A percentile compares a stretch with the other conserved stretches of the same genome.
Evolutionary conservation across 2,113 vertebrate species (phyloP).

Genomic region (Gopherus flavomarginatus): DNA sequence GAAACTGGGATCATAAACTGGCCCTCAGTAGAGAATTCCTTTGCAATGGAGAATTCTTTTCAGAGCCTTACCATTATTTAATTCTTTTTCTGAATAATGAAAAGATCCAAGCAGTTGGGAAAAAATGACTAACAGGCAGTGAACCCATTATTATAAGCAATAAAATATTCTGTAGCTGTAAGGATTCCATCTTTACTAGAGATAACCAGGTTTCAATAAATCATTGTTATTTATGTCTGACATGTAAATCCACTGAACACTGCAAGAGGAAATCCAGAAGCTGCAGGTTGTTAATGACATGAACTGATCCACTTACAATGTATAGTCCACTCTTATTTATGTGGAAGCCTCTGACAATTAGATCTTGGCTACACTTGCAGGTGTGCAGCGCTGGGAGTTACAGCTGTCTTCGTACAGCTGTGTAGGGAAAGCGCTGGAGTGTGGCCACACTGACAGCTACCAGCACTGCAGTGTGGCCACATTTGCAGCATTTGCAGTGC

Average conservation of each 20-base stretch:
- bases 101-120: conserved; percentile 5
- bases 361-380: too few species aligned
- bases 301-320: not conserved
- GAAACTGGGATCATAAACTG: conserved; percentile 13
- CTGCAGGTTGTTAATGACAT: not conserved
- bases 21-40: conserved; percentile 14
- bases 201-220: not conserved
- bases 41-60: conserved; percentile 38
- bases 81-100: conserved; percentile 42
- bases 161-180: conserved; percentile 13
- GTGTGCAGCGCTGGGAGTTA: too few species aligned
- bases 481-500: too few species aligned
- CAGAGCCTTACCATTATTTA: conserved; percentile 42
- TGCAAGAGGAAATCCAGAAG: conserved; percentile 24
- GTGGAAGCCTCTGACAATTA: not conserved
- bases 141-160: conserved; percentile 11
- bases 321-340: not conserved
- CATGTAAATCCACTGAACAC: not conserved
- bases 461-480: too few species aligned
- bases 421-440: too few species aligned
- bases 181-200: conserved; percentile 18
- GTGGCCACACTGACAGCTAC: too few species aligned
- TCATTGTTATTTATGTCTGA: conserved; percentile 14
- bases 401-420: too few species aligned
- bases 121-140: conserved; percentile 40